Conservation (phyloP, 2,888 invertebrate species). For the Torymus texanus region DNA sequence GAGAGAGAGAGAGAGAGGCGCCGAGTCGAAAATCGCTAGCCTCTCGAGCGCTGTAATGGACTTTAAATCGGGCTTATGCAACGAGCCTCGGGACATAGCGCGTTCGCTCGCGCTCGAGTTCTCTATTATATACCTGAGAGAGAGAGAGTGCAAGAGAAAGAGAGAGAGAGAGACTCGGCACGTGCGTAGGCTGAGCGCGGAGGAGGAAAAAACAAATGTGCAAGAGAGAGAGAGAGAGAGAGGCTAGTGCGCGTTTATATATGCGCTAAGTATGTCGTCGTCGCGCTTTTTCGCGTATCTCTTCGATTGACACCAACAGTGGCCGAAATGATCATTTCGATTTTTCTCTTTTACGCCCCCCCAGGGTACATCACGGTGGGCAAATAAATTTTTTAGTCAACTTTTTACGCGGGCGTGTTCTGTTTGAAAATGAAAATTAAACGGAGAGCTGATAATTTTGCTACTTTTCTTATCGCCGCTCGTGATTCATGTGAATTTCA, state of each 20-base stretch:
- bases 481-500: not conserved
- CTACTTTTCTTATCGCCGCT: not conserved
- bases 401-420: not conserved
- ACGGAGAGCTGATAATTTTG: conserved; percentile 20
- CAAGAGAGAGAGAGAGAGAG: not conserved
- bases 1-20: conserved; percentile 9
- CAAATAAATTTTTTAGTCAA: no score
- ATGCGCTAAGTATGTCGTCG: no score
- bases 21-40: conserved; percentile 41
- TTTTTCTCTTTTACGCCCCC: no score
- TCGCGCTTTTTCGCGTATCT: no score
- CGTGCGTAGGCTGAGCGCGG: no score
- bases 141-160: not conserved
- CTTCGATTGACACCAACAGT: no score
- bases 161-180: conserved; percentile 1
- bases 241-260: no score
- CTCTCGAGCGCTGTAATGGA: conserved; percentile 43
- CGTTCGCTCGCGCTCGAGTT: not conserved
- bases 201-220: conserved; percentile 14
- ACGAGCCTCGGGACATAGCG: conserved; percentile 7
- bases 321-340: no score
- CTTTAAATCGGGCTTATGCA: conserved; percentile 55
- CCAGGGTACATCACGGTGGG: no score
- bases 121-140: conserved; percentile 23
- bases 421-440: not conserved